These are phyloP conservation scores for Drosophila tanythrix DNA, from an alignment of 2,888 invertebrate genomes.

Conservation along the genomic window DNA sequence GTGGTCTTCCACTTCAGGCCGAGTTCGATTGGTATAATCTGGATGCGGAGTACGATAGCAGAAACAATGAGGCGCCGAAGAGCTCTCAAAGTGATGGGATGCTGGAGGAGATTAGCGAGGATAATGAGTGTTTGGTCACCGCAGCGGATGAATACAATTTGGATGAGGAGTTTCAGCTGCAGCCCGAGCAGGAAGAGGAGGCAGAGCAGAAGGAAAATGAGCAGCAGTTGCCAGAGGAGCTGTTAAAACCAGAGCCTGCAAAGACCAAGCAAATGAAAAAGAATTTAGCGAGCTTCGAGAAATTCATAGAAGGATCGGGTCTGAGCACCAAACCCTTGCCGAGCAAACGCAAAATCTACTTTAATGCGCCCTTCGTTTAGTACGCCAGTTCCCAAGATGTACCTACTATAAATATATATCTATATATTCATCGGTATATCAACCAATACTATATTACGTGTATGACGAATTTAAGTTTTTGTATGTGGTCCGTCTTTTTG, in stretches of 20 bases:
- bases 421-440: slow-evolving; percentile 7
- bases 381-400: slow-evolving; percentile 29
- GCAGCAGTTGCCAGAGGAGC: slow-evolving; percentile 23
- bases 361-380: slow-evolving; percentile 84
- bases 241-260: slow-evolving; percentile 27
- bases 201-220: slow-evolving; percentile 20
- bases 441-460: slow-evolving; percentile 30
- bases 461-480: slow-evolving; percentile 59
- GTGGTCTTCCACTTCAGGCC: slow-evolving; percentile 82
- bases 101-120: slow-evolving; percentile 78
- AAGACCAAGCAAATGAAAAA: slow-evolving; percentile 72
- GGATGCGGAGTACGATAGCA: slow-evolving; percentile 83
- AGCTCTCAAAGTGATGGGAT: slow-evolving; percentile 51
- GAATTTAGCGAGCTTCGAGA: slow-evolving; percentile 82
- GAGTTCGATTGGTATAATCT: slow-evolving; percentile 85
- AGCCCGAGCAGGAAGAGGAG: slow-evolving; percentile 47
- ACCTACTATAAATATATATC: slow-evolving; percentile 2
- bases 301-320: slow-evolving; percentile 83
- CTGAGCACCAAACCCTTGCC: slow-evolving; percentile 83
- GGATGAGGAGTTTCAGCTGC: slow-evolving; percentile 82
- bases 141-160: slow-evolving; percentile 84
- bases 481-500: slow-evolving; percentile 53
- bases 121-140: slow-evolving; percentile 67
- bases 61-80: slow-evolving; percentile 55
- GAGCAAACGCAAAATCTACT: slow-evolving; percentile 84